Evolutionary conservation across 2,888 invertebrate genomes (phyloP).

Genomic region (Lasioglossum lativentre): DNA sequence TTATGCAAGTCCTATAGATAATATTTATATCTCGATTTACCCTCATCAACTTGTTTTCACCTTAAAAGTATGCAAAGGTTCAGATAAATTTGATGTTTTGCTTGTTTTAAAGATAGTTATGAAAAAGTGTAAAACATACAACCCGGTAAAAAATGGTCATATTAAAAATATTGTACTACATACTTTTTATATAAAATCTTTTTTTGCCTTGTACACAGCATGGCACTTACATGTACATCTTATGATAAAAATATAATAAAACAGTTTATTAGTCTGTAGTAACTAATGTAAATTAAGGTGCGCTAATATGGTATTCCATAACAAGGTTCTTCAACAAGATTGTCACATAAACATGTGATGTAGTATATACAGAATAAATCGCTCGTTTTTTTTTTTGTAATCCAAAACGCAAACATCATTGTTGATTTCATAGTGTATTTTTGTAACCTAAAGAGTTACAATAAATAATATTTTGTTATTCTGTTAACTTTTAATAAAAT

Average conservation of each 20-base stretch:
- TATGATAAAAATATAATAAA: slow-evolving; percentile 45
- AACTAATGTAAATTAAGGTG: slow-evolving; percentile 33
- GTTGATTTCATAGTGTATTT: slow-evolving; percentile 21
- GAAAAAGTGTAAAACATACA: slow-evolving; percentile 65
- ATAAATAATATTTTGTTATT: slow-evolving; percentile 12
- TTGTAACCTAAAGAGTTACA: slow-evolving; percentile 10
- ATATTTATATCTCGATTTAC: slow-evolving; percentile 26
- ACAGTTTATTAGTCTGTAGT: slow-evolving; percentile 26
- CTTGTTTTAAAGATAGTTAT: slow-evolving; percentile 38
- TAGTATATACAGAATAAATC: slow-evolving; percentile 38
- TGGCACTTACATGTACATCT: slow-evolving; percentile 46
- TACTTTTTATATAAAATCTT: slow-evolving; percentile 54
- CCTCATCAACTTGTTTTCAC: slow-evolving; percentile 32
- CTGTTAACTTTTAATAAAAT: slow-evolving; percentile 37
- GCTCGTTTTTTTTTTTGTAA: slow-evolving; percentile 18
- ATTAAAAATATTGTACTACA: slow-evolving; percentile 64
- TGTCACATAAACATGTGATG: slow-evolving; percentile 1
- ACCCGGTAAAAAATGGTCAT: slow-evolving; percentile 57
- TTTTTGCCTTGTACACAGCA: slow-evolving; percentile 19
- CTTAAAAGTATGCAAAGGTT: slow-evolving; percentile 40
- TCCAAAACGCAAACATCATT: slow-evolving; percentile 27
- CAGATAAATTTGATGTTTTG: slow-evolving; percentile 35
- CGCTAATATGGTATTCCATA: slow-evolving; percentile 14
- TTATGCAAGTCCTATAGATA: slow-evolving; percentile 35
- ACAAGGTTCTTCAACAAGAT: slow-evolving; percentile 35